phyloP scores from a whole-genome alignment of 2,113 vertebrate species.

The Siniperca chuatsi region DNA sequence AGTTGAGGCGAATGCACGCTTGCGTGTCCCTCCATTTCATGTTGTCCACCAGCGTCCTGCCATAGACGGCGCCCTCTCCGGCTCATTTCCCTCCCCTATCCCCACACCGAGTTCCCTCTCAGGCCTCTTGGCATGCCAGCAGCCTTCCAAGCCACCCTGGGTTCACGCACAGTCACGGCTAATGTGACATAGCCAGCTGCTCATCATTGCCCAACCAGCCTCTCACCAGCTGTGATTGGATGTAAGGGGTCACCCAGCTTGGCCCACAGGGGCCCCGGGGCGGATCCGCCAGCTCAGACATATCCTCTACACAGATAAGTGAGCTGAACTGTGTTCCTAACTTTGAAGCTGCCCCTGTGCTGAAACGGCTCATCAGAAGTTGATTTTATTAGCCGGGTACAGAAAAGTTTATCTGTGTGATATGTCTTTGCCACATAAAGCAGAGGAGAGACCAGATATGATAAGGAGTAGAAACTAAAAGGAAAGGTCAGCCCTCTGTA shows the following conservation, averaged over 20 bases:
- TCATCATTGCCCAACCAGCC: conserved; percentile 52
- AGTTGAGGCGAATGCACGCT: not conserved
- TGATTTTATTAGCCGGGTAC: conserved; percentile 16
- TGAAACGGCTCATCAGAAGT: conserved; percentile 5
- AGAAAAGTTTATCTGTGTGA: conserved; percentile 5
- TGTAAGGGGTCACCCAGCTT: conserved; percentile 64
- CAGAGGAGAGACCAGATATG: conserved; percentile 12
- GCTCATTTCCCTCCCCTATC: conserved; percentile 57
- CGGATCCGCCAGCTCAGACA: conserved; percentile 24
- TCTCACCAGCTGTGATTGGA: conserved; percentile 73
- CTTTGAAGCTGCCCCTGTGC: conserved; percentile 23
- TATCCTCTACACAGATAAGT: conserved; percentile 54
- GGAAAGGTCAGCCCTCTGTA: conserved; percentile 42
- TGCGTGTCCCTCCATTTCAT: conserved; percentile 13
- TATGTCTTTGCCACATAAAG: conserved; percentile 24
- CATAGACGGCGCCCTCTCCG: conserved; percentile 29
- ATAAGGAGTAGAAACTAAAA: conserved; percentile 26
- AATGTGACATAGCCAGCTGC: conserved; percentile 80
- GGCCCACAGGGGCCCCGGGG: conserved; percentile 21
- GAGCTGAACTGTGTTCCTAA: conserved; percentile 43
- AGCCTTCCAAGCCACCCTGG: conserved; percentile 51
- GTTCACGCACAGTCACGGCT: conserved; percentile 65
- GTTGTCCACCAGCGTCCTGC: conserved; percentile 46
- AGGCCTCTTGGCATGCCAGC: conserved; percentile 34
- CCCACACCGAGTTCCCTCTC: conserved; percentile 12